Conservation (phyloP, 2,888 invertebrate genomes). For the Calliphora vomitoria region DNA sequence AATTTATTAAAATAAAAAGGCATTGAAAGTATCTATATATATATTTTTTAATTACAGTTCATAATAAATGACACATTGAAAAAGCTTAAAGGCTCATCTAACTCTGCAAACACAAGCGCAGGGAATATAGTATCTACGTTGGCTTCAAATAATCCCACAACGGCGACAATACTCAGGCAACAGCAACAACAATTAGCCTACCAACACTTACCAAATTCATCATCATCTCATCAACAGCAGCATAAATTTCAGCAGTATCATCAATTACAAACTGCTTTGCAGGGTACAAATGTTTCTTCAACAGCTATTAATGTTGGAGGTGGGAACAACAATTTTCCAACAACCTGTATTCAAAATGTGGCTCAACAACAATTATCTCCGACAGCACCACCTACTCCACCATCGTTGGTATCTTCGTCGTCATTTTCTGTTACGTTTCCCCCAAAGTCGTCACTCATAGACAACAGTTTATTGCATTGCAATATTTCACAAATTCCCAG, state of each 20-base stretch:
- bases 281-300: slow-evolving; percentile 73
- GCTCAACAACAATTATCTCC: slow-evolving; percentile 72
- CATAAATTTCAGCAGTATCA: slow-evolving; percentile 77
- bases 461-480: slow-evolving; percentile 82
- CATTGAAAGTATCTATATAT: no score
- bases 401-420: slow-evolving; percentile 67
- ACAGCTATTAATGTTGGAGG: slow-evolving; percentile 33
- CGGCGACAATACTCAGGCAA: slow-evolving; percentile 76
- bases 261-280: slow-evolving; percentile 78
- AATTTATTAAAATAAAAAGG: neutral
- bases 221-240: slow-evolving; percentile 51
- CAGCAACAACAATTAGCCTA: slow-evolving; percentile 74
- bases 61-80: slow-evolving; percentile 84
- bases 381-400: slow-evolving; percentile 72
- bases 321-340: slow-evolving; percentile 53
- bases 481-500: slow-evolving; percentile 83
- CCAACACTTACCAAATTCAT: slow-evolving; percentile 65
- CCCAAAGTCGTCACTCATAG: slow-evolving; percentile 80
- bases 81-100: slow-evolving; percentile 82
- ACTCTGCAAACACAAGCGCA: slow-evolving; percentile 75
- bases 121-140: slow-evolving; percentile 63
- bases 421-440: slow-evolving; percentile 78
- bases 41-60: slow-evolving; percentile 78
- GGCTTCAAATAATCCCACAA: slow-evolving; percentile 75
- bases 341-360: slow-evolving; percentile 33